Base-by-base conservation (phyloP, 2,113 vertebrate species). In the Dasypus novemcinctus region DNA sequence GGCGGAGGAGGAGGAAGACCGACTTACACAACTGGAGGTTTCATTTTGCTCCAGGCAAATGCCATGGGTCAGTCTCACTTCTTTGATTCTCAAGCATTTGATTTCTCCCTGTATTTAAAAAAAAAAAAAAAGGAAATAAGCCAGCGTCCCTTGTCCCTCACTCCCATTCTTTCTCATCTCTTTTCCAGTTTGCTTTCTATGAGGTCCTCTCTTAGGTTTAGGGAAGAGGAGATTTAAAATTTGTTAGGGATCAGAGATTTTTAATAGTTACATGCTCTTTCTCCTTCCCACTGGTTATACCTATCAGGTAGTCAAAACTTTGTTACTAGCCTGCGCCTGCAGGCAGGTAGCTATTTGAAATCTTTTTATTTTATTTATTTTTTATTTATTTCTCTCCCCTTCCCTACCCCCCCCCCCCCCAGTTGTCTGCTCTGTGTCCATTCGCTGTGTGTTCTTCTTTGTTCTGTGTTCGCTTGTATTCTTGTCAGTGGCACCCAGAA, bases 1-100 rank as follows among this genome's bases (percentile, higher is more conserved):
- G 36, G 54, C 57, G 63, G 14, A n/a, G 12, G 6, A 18, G 5
- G 1, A 38, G 23, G 25, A 20, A 21, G 7, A 8, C 69, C 17
- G 29, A 98, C 98, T 99, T 97, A 99, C 98, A 3, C 98, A 99
- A 15, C 68, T 97, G 76, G 2, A 38, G 85, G 97, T 87, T 88
- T 96, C 46, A 2, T 96, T 97, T 66, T 98, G 97, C 90, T 96
- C 93, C 97, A 99, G 88, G 97, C 98, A 98, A 93, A 98, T 72
- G 89, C 96, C 98, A 15, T 92, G 80, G 0, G 90, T 49, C 88
- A 97, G 83, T 0, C 61, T 92, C 96, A 97, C 23, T 8, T 98
- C 96, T 29, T 95, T 97, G 93, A 95, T 82, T 0, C 63, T 1
- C 63, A 80, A 83, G 80, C 98, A 99, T 0, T 54, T 10, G 95